These are phyloP conservation scores for Mus musculus DNA, from an alignment of 2,113 vertebrate genomes.

Conservation along the genomic window GRCm39 chr12:81607501-81608000, in stretches of 20 bases:
- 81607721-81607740: accelerated
- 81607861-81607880: background rate
- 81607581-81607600: background rate
- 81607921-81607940: background rate
- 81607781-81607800: background rate
- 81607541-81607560: constrained; percentile 63
- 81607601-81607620: constrained; percentile 65
- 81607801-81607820: background rate
- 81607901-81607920: background rate
- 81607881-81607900: constrained; percentile 61
- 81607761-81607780: background rate
- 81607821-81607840: background rate
- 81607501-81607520: constrained; percentile 69
- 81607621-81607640: constrained; percentile 43
- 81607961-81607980: constrained; percentile 11
- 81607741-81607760: background rate
- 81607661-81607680: background rate
- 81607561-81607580: constrained; percentile 58
- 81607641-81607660: background rate
- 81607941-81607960: background rate
- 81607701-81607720: background rate
- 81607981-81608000: constrained; percentile 1
- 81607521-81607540: constrained; percentile 44
- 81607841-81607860: background rate
- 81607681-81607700: constrained; percentile 53